A percentile compares a stretch with the other conserved stretches of the same genome.
Conservation (phyloP, 2,113 vertebrate species). For the Zootoca vivipara region DNA sequence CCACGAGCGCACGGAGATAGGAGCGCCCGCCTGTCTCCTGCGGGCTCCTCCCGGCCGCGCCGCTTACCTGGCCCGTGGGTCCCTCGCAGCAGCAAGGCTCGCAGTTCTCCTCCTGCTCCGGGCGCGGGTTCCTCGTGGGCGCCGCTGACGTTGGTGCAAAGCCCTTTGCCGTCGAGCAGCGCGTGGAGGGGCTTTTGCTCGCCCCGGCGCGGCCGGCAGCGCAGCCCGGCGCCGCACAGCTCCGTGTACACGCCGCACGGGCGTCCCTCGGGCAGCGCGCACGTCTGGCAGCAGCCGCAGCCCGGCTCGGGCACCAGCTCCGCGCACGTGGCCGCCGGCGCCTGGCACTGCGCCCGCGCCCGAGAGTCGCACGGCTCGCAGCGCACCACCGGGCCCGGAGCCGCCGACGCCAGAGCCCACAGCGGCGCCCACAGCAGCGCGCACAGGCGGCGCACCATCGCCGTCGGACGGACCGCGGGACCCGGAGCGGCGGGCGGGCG, state of each 20-base stretch:
- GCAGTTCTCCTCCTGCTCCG: slow-evolving; percentile 7
- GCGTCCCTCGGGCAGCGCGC: slow-evolving; percentile 81
- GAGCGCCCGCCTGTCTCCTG: too few relatives aligned
- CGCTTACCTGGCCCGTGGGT: slow-evolving; percentile 76
- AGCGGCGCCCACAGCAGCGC: slow-evolving; percentile 81
- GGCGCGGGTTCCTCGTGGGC: neutral
- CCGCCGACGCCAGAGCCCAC: slow-evolving; percentile 77
- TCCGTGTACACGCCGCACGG: slow-evolving; percentile 91
- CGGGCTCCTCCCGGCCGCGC: accelerated
- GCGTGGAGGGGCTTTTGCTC: slow-evolving; percentile 87
- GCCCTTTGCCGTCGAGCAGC: slow-evolving; percentile 87
- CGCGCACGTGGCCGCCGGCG: slow-evolving; percentile 79
- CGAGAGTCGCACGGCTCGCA: slow-evolving; percentile 88
- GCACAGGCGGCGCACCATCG: slow-evolving; percentile 7
- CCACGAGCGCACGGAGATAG: too few relatives aligned
- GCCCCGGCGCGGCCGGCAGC: slow-evolving; percentile 80
- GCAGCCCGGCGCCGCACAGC: slow-evolving; percentile 84
- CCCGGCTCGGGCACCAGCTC: slow-evolving; percentile 89
- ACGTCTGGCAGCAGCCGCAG: slow-evolving; percentile 93
- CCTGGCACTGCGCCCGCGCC: slow-evolving; percentile 84
- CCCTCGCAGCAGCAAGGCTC: slow-evolving; percentile 62
- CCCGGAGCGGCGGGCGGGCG: neutral
- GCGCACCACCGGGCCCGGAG: slow-evolving; percentile 86
- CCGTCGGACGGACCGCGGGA: too few relatives aligned
- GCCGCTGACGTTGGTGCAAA: slow-evolving; percentile 80